phyloP scores from a whole-genome alignment of 2,888 invertebrate species.

The Eupithecia subfuscata region DNA sequence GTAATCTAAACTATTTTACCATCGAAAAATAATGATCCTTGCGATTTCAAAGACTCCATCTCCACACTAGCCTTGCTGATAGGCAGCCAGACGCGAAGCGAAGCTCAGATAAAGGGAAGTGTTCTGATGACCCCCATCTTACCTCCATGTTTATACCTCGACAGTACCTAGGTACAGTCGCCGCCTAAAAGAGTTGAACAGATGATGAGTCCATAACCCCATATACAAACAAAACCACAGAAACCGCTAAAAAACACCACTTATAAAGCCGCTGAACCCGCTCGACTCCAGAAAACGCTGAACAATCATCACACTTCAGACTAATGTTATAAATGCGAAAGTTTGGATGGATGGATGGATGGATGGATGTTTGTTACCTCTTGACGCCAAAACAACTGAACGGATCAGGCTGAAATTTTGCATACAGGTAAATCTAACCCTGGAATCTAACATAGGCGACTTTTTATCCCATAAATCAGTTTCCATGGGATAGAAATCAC shows the following conservation, averaged over 20 bases:
- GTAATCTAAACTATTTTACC: neutral
- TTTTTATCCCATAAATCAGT: too few species aligned
- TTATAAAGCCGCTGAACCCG: neutral
- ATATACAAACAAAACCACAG: neutral
- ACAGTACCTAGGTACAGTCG: constrained; percentile 3
- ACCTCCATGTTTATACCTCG: constrained; percentile 10
- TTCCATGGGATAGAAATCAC: too few species aligned
- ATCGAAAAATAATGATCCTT: neutral
- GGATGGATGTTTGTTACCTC: too few species aligned
- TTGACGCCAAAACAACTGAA: too few species aligned
- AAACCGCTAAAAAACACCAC: neutral
- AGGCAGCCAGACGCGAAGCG: constrained; percentile 33
- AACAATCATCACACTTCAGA: neutral
- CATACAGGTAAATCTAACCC: too few species aligned
- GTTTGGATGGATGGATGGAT: too few species aligned
- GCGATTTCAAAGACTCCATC: constrained; percentile 23
- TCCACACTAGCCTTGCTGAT: constrained; percentile 37
- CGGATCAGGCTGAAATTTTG: too few species aligned
- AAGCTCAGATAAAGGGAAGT: constrained; percentile 42
- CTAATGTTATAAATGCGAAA: too few species aligned
- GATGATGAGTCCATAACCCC: neutral
- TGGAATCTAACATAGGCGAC: too few species aligned
- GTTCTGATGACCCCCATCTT: constrained; percentile 42
- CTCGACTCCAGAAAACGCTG: neutral
- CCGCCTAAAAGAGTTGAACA: neutral